Percentiles rank a stretch among this genome's conserved stretches.
Evolutionary conservation across 2,113 vertebrate genomes (phyloP).

Genomic region (Myotis yumanensis): DNA sequence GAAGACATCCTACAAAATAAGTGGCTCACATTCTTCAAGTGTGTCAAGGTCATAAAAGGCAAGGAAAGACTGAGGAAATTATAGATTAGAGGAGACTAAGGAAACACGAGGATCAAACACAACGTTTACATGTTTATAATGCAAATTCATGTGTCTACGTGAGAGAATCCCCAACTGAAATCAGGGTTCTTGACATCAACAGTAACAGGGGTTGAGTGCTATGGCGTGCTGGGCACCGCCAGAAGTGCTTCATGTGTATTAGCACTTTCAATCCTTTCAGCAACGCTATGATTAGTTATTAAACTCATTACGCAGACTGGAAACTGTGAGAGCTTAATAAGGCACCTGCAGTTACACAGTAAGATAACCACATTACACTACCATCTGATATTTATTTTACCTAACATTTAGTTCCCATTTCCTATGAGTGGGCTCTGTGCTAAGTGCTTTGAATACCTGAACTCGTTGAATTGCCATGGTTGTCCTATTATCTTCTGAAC

Average conservation of each 20-base stretch:
- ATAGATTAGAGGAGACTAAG: not conserved
- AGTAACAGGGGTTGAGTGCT: not conserved
- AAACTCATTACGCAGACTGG: not conserved
- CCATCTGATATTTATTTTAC: not conserved
- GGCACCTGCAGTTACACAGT: not conserved
- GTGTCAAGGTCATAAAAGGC: not conserved
- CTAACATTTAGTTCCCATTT: not conserved
- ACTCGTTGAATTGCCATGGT: not conserved
- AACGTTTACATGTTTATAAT: not conserved
- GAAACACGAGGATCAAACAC: not conserved
- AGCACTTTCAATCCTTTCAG: not conserved
- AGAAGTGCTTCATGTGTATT: not conserved
- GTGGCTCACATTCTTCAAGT: not conserved
- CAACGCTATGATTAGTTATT: not conserved
- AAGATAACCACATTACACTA: too few species aligned
- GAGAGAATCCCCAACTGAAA: not conserved
- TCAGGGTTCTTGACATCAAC: not conserved
- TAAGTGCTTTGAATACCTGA: not conserved
- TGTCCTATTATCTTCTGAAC: not conserved
- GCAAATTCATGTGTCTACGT: not conserved
- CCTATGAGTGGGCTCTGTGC: not conserved
- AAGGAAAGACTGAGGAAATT: not conserved
- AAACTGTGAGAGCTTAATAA: not conserved
- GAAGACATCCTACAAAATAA: conserved; percentile 1
- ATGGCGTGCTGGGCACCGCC: not conserved